A percentile compares a stretch with the other conserved stretches of the same genome.
Conservation (phyloP, 2,888 invertebrate species). For the Trichopria drosophilae region DNA sequence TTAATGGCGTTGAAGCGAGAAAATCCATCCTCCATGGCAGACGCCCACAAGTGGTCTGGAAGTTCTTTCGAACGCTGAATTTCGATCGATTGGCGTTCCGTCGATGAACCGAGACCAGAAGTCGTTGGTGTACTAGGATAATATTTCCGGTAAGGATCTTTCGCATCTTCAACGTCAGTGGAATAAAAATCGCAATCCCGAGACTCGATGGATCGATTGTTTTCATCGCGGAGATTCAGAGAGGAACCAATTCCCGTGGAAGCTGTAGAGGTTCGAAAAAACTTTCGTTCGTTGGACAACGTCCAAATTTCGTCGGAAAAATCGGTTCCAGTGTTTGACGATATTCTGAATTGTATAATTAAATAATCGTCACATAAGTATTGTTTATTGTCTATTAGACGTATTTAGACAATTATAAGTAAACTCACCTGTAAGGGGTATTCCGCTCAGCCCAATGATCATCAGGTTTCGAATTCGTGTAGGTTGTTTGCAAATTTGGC, state of each 20-base stretch:
- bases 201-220: slow-evolving; percentile 49
- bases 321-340: slow-evolving; percentile 47
- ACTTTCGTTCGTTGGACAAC: slow-evolving; percentile 46
- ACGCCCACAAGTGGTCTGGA: slow-evolving; percentile 49
- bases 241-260: slow-evolving; percentile 52
- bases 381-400: neutral
- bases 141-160: slow-evolving; percentile 44
- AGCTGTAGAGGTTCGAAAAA: slow-evolving; percentile 48
- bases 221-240: slow-evolving; percentile 48
- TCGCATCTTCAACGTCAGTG: slow-evolving; percentile 47
- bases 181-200: slow-evolving; percentile 49
- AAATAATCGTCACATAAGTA: slow-evolving; percentile 3
- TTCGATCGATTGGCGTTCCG: slow-evolving; percentile 47
- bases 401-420: too few relatives aligned
- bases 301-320: slow-evolving; percentile 53
- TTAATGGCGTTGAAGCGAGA: slow-evolving; percentile 49
- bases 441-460: slow-evolving; percentile 49
- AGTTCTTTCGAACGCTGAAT: slow-evolving; percentile 46
- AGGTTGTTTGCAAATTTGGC: slow-evolving; percentile 27
- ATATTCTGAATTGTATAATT: slow-evolving; percentile 43
- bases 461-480: slow-evolving; percentile 40
- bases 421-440: slow-evolving; percentile 43
- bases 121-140: slow-evolving; percentile 50
- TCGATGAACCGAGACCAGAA: slow-evolving; percentile 50
- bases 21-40: slow-evolving; percentile 48